A percentile compares a stretch with the other conserved stretches of the same genome.
These are phyloP conservation scores for Tetraodon nigroviridis DNA, from an alignment of 2,113 vertebrate genomes.

Conservation along the genomic window DNA sequence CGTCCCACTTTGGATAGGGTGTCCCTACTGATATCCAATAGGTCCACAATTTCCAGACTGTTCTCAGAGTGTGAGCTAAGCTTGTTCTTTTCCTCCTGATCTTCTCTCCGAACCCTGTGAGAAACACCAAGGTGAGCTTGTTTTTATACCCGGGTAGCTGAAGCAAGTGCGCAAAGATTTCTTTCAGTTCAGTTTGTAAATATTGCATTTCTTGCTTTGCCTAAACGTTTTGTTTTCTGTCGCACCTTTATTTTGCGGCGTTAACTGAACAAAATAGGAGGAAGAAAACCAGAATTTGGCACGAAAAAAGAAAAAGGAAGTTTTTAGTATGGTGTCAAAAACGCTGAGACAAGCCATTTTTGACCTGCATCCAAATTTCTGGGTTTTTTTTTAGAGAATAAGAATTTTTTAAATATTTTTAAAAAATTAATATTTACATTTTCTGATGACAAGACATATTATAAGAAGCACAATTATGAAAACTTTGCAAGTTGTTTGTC, in stretches of 20 bases:
- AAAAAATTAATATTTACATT: too few relatives aligned
- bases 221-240: too few relatives aligned
- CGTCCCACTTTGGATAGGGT: constrained; percentile 57
- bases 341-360: too few relatives aligned
- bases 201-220: background rate
- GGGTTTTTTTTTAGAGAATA: too few relatives aligned
- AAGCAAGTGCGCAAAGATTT: background rate
- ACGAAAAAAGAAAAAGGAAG: background rate
- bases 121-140: constrained; percentile 53
- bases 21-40: constrained; percentile 56
- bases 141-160: constrained; percentile 1
- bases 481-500: too few relatives aligned
- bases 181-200: background rate
- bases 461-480: too few relatives aligned
- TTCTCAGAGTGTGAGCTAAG: constrained; percentile 47
- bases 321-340: too few relatives aligned
- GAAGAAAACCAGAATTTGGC: background rate
- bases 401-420: too few relatives aligned
- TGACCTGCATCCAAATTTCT: too few relatives aligned
- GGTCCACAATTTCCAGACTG: constrained; percentile 52
- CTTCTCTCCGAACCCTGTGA: constrained; percentile 24
- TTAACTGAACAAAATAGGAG: background rate
- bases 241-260: too few relatives aligned
- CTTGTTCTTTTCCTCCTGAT: constrained; percentile 18
- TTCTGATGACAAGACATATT: too few relatives aligned